Base-by-base conservation (phyloP, 2,797 vertebrate species). In the Emys orbicularis region DNA sequence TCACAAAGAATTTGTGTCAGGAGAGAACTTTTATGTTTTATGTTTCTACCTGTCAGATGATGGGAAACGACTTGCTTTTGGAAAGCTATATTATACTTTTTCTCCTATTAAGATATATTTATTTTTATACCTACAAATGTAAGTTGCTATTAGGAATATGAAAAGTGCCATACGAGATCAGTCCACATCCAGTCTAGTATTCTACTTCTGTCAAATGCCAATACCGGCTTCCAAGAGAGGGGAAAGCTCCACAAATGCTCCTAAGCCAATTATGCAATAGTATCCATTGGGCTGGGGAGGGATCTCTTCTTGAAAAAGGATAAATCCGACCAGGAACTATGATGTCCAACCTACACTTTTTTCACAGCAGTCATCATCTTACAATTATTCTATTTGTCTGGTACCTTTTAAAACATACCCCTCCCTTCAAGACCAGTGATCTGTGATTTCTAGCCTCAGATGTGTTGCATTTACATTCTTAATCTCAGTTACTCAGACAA, bases 341-440 rank as follows among this genome's bases (percentile, higher is more conserved):
- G 23, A 57, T 4, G 25, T 76, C 72, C 23, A 76, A 29, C 12
- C 37, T 6, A 47, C 23, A 15, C 11, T 76, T 76, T 65, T 76
- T 47, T 47, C 72, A 76, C 21, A 47, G 72, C 41, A 76, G 21
- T 44, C 72, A 47, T 76, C 12, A 44, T 13, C 41, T 29, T 27
- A 47, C 37, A 74, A 15, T 9, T 44, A 44, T 65, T 65, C 8
- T 65, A n/a, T 65, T 65, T 65, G 34, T 65, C 61, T 16, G 34
- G 34, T 68, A 18, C 19, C 16, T 37, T 19, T n/a, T 37, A n/a
- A 37, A 68, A 68, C 18, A 21, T 3, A 12, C 4, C 29, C 34
- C 74, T 9, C 8, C 65, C 54, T 2, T 5, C 5, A 1, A 3
- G 0, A 50, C 4, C 5, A 25, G 27, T 19, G 0, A 47, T 82